Evolutionary conservation across 2,113 vertebrate genomes (phyloP).

Genomic region (Bubo bubo): DNA sequence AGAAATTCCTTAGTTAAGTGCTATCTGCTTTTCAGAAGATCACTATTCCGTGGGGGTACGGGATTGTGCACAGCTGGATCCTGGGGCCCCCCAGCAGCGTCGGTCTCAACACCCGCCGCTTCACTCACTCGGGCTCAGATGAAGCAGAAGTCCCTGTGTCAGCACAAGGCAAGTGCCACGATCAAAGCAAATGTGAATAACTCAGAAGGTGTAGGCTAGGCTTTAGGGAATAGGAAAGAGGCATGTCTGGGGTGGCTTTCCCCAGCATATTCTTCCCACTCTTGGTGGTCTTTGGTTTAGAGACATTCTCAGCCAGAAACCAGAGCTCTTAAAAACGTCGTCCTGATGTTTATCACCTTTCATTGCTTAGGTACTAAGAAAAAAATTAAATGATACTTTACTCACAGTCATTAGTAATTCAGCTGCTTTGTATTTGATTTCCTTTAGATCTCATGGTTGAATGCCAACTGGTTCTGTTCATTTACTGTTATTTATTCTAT

Average conservation of each 20-base stretch:
- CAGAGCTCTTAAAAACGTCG: neutral
- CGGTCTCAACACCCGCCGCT: neutral
- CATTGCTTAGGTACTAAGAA: neutral
- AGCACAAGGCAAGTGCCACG: neutral
- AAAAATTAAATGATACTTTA: neutral
- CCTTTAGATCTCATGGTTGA: slow-evolving; percentile 38
- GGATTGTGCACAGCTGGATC: neutral
- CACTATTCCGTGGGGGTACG: rapidly evolving
- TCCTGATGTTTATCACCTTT: neutral
- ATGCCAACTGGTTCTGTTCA: slow-evolving; percentile 32
- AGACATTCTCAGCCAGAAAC: neutral
- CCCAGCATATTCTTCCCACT: neutral
- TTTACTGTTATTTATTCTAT: slow-evolving; percentile 42
- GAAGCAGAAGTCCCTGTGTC: neutral
- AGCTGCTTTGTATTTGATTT: slow-evolving; percentile 21
- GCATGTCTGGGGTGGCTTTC: neutral
- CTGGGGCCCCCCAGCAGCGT: neutral
- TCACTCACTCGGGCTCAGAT: neutral
- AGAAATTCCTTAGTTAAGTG: neutral
- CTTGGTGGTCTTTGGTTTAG: neutral
- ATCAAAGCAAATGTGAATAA: neutral
- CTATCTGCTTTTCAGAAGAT: neutral
- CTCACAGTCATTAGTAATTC: slow-evolving; percentile 13
- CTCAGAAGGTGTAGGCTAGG: neutral
- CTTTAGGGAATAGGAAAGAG: neutral